These are phyloP conservation scores for Eurystomus glaucurus DNA, from an alignment of 2,797 vertebrate species.

Conservation along the genomic window DNA sequence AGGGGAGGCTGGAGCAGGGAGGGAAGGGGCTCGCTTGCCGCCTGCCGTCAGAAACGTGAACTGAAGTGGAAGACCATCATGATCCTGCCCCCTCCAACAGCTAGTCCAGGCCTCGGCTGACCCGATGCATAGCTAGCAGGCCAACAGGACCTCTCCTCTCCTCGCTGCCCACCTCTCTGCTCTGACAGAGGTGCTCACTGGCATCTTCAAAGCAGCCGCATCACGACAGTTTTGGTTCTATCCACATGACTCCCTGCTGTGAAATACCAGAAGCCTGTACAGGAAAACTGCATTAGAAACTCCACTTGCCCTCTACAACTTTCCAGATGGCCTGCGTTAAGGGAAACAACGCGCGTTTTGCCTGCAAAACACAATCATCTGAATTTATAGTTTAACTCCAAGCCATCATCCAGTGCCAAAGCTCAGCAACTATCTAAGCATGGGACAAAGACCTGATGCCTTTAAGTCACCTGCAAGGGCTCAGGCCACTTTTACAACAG, in stretches of 20 bases:
- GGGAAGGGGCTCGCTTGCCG: conserved; percentile 36
- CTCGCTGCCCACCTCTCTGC: neutral
- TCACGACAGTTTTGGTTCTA: neutral
- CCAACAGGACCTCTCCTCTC: neutral
- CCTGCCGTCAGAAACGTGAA: conserved; percentile 43
- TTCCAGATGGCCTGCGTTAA: neutral
- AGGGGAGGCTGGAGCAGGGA: neutral
- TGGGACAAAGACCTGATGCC: neutral
- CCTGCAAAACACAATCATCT: neutral
- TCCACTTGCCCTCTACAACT: neutral
- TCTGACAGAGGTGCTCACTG: rapidly evolving
- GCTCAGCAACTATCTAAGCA: neutral
- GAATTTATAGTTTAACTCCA: neutral
- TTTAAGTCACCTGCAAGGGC: neutral
- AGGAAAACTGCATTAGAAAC: neutral
- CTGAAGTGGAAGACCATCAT: neutral
- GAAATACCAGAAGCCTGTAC: neutral
- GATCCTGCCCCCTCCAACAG: rapidly evolving
- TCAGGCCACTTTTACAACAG: neutral
- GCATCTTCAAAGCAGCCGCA: neutral
- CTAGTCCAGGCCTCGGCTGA: rapidly evolving
- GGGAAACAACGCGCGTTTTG: rapidly evolving
- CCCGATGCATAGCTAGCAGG: rapidly evolving
- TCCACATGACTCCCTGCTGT: neutral
- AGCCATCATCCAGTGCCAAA: neutral